phyloP scores from a whole-genome alignment of 2,888 invertebrate species.

The Melieria omissa region DNA sequence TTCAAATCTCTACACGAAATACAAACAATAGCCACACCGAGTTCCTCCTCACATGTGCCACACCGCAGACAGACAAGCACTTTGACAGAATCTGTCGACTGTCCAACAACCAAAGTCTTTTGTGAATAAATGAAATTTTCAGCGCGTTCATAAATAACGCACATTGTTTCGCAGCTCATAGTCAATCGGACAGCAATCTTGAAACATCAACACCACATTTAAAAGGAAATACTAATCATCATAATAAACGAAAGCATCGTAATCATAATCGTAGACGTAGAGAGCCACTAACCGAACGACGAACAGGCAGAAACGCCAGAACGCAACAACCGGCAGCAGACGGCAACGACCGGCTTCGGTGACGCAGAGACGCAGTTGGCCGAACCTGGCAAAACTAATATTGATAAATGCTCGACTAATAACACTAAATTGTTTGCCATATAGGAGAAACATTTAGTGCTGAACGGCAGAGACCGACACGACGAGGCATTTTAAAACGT shows the following conservation, averaged over 20 bases:
- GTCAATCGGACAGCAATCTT: conserved; percentile 22
- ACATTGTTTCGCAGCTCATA: conserved; percentile 5
- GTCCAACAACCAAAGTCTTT: no score
- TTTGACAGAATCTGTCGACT: no score
- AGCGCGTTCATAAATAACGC: conserved; percentile 17
- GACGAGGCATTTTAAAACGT: not conserved
- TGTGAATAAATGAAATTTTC: conserved; percentile 1
- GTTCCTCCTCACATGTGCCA: no score
- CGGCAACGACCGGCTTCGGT: no score
- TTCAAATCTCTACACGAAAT: no score
- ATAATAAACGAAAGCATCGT: conserved; percentile 13
- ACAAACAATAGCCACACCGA: no score
- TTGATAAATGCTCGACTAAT: conserved; percentile 43
- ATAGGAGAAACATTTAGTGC: conserved; percentile 29
- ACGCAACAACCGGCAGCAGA: no score
- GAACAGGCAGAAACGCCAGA: not conserved
- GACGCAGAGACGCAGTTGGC: no score
- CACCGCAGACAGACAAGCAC: no score
- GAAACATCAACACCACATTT: conserved; percentile 30
- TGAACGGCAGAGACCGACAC: not conserved
- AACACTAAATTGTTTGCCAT: conserved; percentile 44
- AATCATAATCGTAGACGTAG: conserved; percentile 10
- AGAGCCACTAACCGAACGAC: not conserved
- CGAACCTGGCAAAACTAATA: not conserved
- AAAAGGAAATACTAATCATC: conserved; percentile 5